Base-by-base conservation (phyloP, 1,140 invertebrate species). In the Aphaenogaster floridana region DNA sequence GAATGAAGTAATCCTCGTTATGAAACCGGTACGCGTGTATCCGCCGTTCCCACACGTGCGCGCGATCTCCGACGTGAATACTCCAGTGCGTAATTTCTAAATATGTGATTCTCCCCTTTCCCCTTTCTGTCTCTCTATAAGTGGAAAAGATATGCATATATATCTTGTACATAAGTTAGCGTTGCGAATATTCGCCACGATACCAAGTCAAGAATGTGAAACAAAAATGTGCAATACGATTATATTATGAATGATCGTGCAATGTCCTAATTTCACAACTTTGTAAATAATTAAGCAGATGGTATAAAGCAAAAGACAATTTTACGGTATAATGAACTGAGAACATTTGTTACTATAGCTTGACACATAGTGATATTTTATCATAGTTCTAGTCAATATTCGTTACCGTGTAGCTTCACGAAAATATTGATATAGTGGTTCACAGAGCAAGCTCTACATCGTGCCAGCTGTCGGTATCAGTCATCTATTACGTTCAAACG, bases 1-100 rank as follows among this genome's bases (percentile, higher is more conserved):
- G 88, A 89, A 88, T 91, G 88, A 92, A 92, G 89, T 91, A 92
- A 90, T 90, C 90, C 89, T 91, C 89, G 86, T 91, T 92, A 91
- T 88, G 86, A 88, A 92, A 92, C 77, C 64, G 87, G 86, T 90
- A 92, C 76, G 86, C 81, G 87, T 86, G 80, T 92, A 87, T 68
- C 81, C 72, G 36, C 71, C 39, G 9, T 74, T 90, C 71, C 69
- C 59, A 86, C 59, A 80, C 57, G 80, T 83, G 80, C 89, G 63
- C 88, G 57, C 88, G 61, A 86, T 88, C 78, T 74, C 81, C 79
- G 72, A 87, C 72, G 64, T 86, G 83, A 88, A 89, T 83, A 81
- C 72, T 80, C 34, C 63, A 71, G 34, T 89, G 83, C 76, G 91
- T 91, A 91, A 91, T 91, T 91, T 90, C 88, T 88, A 89, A 83